Percentiles rank a stretch among this genome's conserved stretches.
These are phyloP conservation scores for Coregonus sp. DNA, from an alignment of 2,797 vertebrate species.

Conservation along the genomic window DNA sequence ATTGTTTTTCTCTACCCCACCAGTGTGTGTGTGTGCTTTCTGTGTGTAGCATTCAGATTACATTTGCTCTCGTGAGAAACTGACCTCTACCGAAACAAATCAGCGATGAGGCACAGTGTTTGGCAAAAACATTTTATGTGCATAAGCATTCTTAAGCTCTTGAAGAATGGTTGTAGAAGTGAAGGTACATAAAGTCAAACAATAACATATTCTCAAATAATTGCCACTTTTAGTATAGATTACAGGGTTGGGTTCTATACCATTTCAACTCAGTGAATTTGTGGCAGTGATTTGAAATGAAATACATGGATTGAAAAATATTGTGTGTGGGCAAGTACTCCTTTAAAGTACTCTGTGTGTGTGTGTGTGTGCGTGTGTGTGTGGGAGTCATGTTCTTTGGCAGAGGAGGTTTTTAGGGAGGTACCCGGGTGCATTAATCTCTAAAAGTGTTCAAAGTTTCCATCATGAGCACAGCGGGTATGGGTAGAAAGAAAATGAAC, in stretches of 20 bases:
- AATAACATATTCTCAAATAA: background rate
- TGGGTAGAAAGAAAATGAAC: slow-evolving; percentile 16
- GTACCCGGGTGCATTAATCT: slow-evolving; percentile 5
- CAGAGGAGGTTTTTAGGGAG: background rate
- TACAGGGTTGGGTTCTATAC: background rate
- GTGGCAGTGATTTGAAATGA: background rate
- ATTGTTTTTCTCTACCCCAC: background rate
- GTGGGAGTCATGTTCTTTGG: slow-evolving; percentile 13
- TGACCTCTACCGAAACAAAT: background rate
- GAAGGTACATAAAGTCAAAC: background rate
- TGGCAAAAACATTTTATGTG: too few relatives aligned
- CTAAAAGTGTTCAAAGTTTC: background rate
- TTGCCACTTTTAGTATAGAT: background rate
- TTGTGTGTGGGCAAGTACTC: background rate
- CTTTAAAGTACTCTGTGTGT: background rate
- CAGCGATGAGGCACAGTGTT: background rate
- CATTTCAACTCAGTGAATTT: background rate
- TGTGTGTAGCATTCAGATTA: background rate
- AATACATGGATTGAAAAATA: background rate
- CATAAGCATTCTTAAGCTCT: too few relatives aligned
- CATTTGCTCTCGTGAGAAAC: background rate
- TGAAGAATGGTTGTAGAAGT: too few relatives aligned
- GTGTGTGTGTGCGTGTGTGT: background rate
- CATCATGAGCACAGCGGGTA: slow-evolving; percentile 14
- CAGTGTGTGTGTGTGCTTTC: background rate